These are phyloP conservation scores for Variabilichromis moorii DNA, from an alignment of 2,113 vertebrate genomes.

Conservation along the genomic window DNA sequence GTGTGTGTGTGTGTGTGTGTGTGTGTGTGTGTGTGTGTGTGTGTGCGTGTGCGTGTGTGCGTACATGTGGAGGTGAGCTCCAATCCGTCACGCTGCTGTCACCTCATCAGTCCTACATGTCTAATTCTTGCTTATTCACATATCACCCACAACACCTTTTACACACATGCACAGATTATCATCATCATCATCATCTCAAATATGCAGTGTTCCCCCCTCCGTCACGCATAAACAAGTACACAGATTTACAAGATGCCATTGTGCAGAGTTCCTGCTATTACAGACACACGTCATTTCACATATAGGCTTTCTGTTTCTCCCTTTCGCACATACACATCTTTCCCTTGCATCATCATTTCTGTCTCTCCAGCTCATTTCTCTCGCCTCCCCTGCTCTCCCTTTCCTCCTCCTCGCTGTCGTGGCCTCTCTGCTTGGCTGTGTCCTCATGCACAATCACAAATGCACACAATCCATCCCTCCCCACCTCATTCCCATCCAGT, in stretches of 20 bases:
- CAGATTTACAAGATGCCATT: background rate
- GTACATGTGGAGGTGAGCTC: slow-evolving; percentile 38
- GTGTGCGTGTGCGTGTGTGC: background rate
- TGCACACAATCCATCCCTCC: slow-evolving; percentile 28
- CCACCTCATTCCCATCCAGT: slow-evolving; percentile 14
- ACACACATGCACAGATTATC: background rate
- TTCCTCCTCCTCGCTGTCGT: background rate
- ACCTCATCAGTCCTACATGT: slow-evolving; percentile 10
- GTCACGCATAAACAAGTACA: background rate
- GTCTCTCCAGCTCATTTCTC: slow-evolving; percentile 43
- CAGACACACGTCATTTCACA: slow-evolving; percentile 4
- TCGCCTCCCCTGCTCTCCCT: background rate
- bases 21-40: slow-evolving; percentile 10
- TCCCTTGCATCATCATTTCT: slow-evolving; percentile 8
- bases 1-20: background rate
- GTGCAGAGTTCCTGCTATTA: background rate
- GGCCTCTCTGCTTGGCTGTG: background rate
- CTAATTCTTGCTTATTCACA: slow-evolving; percentile 16
- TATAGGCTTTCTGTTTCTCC: background rate
- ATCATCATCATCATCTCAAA: background rate
- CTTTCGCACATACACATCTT: background rate
- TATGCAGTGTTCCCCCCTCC: background rate
- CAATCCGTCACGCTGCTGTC: slow-evolving; percentile 23
- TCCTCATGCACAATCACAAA: slow-evolving; percentile 46
- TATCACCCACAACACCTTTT: background rate